These are phyloP conservation scores for Catalaphyllia jardinei DNA, from an alignment of 64 coral and sea anemone species.

Conservation along the genomic window DNA sequence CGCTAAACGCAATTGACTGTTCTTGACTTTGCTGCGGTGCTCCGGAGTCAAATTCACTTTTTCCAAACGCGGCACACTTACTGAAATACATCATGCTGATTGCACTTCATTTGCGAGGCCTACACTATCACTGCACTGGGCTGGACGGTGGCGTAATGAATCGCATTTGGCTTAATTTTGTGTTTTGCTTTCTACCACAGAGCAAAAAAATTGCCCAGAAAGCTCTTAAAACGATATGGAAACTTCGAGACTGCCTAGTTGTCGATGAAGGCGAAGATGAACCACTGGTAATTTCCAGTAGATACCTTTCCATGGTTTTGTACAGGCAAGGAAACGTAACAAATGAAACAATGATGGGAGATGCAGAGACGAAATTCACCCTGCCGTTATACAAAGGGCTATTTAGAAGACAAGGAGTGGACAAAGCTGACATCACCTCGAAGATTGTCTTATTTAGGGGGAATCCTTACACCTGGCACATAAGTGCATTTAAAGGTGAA, in stretches of 20 bases:
- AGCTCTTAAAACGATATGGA: conserved; percentile 33
- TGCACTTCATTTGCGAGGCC: too few relatives aligned
- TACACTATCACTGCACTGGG: too few relatives aligned
- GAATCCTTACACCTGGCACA: conserved; percentile 28
- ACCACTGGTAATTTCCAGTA: conserved; percentile 19
- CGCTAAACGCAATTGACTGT: too few relatives aligned
- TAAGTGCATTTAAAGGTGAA: not conserved
- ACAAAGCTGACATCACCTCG: not conserved
- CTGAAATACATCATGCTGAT: too few relatives aligned
- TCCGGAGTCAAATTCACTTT: too few relatives aligned
- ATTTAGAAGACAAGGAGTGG: not conserved
- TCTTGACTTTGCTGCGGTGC: too few relatives aligned
- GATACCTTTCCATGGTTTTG: conserved; percentile 22
- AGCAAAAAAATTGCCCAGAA: conserved; percentile 33
- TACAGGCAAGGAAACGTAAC: not conserved
- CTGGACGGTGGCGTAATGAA: not conserved
- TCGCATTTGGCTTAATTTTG: not conserved
- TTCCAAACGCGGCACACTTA: too few relatives aligned
- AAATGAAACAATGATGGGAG: not conserved
- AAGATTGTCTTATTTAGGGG: conserved; percentile 27
- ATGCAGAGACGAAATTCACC: not conserved
- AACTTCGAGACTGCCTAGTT: conserved; percentile 31
- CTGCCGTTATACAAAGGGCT: not conserved
- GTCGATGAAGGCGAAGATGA: conserved; percentile 27
- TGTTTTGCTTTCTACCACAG: conserved; percentile 10